A percentile compares a stretch with the other conserved stretches of the same genome.
Conservation (phyloP, 2,888 invertebrate genomes). For the Cheilosia soror region DNA sequence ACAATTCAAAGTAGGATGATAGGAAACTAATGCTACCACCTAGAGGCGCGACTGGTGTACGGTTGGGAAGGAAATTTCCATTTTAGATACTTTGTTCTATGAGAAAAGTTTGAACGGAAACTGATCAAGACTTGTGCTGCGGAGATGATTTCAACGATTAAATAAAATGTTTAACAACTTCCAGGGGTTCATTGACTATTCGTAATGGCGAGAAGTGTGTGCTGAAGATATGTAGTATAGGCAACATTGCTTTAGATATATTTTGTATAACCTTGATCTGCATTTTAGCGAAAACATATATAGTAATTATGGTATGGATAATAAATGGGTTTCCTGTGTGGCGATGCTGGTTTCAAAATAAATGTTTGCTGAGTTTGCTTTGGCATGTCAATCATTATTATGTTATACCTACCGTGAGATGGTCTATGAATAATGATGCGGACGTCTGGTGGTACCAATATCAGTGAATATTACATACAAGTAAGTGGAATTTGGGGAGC, state of each 20-base stretch:
- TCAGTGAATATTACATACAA: not conserved
- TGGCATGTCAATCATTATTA: conserved; percentile 40
- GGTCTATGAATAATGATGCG: not conserved
- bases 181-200: conserved; percentile 63
- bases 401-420: not conserved
- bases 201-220: conserved; percentile 1
- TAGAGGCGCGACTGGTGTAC: conserved; percentile 39
- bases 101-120: conserved; percentile 51
- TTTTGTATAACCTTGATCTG: conserved; percentile 62
- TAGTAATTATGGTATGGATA: conserved; percentile 67
- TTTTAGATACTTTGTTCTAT: conserved; percentile 32
- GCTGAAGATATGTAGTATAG: not conserved
- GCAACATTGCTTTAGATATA: conserved; percentile 5
- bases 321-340: conserved; percentile 61
- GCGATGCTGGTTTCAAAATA: conserved; percentile 7
- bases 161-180: conserved; percentile 21
- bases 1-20: conserved; percentile 57
- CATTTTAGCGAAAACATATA: conserved; percentile 39
- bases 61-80: conserved; percentile 45
- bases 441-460: not conserved
- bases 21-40: conserved; percentile 60
- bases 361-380: conserved; percentile 1
- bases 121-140: conserved; percentile 33
- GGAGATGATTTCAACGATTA: conserved; percentile 41
- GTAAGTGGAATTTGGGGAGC: not conserved